Evolutionary conservation across 92 coral and sea anemone species (phyloP), one percentile per base, ranked within the genome.

Genomic region (Bergia puertoricense): DNA sequence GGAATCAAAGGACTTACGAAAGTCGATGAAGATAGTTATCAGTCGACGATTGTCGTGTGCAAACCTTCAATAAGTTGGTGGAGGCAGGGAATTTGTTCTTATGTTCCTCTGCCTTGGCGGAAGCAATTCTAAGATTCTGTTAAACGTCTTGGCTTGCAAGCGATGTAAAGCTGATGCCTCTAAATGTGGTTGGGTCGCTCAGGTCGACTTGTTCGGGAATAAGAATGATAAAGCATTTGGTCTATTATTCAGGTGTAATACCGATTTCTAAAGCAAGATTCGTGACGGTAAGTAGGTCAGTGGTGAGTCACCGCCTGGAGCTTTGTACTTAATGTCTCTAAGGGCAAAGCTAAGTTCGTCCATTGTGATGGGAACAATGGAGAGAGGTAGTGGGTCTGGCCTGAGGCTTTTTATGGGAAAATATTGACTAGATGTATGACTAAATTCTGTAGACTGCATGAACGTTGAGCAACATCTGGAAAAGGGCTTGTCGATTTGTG

Each of bases 231-330:
- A 79, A 4, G 68, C 83, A 51, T n/a, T 36, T 79, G 18, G 82
- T 79, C 83, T 69, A 79, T 79, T 79, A 45, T 50, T 51, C 6
- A 0, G 83, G 83, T 79, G 83, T 69, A 79, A 20, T 79, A 6
- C 83, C 83, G 30, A 69, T 79, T 79, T 51, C 68, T 23, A 79
- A 79, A 2, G 68, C 83, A 37, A 79, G 83, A 30, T 79, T 79
- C 82, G 46, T 78, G 6, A 46, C 46, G 82, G 7, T 78, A 18
- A 78, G 82, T 8, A 78, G 30, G 30, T 30, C 30, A 66, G 23
- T 78, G 36, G 38, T 18, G 39, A 78, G 82, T 79, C 69, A 4
- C 68, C 68, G 51, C 83, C 83, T 6, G 83, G 83, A 15, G 68
- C 68, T 38, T 79, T 79, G 68, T 23, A n/a, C 42, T 79, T 79